Evolutionary conservation across 1,140 invertebrate species (phyloP), one percentile per base, ranked within the genome.

Genomic region (Tachypleus tridentatus): DNA sequence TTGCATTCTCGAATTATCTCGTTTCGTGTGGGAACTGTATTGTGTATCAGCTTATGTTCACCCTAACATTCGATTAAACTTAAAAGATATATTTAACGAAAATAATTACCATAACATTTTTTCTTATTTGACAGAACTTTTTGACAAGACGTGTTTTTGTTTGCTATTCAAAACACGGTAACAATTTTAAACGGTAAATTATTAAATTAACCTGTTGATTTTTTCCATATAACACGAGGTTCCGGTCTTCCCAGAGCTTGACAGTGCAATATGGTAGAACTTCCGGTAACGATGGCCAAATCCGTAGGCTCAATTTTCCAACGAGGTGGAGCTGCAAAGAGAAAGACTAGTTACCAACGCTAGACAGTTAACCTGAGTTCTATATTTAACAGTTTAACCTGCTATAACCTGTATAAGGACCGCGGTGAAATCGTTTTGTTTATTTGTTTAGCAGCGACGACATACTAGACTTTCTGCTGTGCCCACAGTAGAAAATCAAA

Each of bases 281-380:
- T 66, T 11, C 74, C 72, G 0, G 77, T 66, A 7, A 77, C 74
- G 0, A 77, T 77, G n/a, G 61, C 64, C 7, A 74, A 72, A 63
- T 79, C 75, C 49, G 73, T 69, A 4, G 78, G 78, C 64, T 78
- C 76, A 7, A 73, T 70, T 1, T 75, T 70, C 77, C 77, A 79
- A 0, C 73, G 69, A 49, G 78, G 76, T 29, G 76, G 77, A 58
- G 79, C 78, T 79, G 65, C 4, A 64, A 64, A 49, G 57, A 1
- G 10, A 63, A 60, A 51, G 29, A 29, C 29, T 29, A 29, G 29
- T 61, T 48, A n/a, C 3, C 60, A 8, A 5, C 60, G 50, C 11
- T 48, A 3, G 60, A 51, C 5, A n/a, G 11, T 48, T 5, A 47
- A 29, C 29, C 29, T 29, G 29, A 29, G 29, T 29, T 29, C 29